Evolutionary conservation across 2,113 vertebrate genomes (phyloP).

Genomic region (Hippoglossus stenolepis): DNA sequence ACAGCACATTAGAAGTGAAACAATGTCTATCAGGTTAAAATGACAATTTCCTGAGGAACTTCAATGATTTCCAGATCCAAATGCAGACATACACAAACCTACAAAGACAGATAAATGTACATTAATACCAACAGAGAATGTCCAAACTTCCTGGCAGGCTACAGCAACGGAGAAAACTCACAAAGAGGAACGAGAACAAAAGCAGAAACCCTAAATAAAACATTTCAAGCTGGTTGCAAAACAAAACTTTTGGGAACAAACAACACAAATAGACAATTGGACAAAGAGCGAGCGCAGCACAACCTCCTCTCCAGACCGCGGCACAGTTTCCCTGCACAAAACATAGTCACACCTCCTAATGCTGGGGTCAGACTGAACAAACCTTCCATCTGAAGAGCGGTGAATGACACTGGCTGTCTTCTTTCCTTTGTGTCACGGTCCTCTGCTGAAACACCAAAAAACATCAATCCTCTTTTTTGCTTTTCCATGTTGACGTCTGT

Average conservation of each 20-base stretch:
- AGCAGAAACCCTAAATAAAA: not conserved
- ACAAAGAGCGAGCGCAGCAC: not conserved
- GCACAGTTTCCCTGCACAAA: not conserved
- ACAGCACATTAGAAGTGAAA: constrained; percentile 14
- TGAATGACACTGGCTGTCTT: not conserved
- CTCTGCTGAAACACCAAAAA: not conserved
- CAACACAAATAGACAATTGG: not conserved
- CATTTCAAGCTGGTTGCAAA: not conserved
- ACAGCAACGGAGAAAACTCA: not conserved
- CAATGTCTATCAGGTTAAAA: constrained; percentile 1
- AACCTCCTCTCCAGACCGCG: not conserved
- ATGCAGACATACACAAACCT: not conserved
- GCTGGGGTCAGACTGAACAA: not conserved
- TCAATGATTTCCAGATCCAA: not conserved
- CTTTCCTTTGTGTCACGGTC: not conserved
- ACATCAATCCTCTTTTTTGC: not conserved
- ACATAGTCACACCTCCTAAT: not conserved
- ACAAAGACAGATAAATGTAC: not conserved
- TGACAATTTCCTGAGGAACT: not conserved
- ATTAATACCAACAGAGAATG: not conserved
- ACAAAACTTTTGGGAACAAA: too few species aligned
- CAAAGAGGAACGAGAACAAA: not conserved
- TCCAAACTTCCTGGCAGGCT: not conserved
- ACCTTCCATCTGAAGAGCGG: not conserved
- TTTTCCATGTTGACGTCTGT: not conserved